These are phyloP conservation scores for Mastomys natalensis DNA, from an alignment of 2,113 vertebrate genomes.

Conservation along the genomic window DNA sequence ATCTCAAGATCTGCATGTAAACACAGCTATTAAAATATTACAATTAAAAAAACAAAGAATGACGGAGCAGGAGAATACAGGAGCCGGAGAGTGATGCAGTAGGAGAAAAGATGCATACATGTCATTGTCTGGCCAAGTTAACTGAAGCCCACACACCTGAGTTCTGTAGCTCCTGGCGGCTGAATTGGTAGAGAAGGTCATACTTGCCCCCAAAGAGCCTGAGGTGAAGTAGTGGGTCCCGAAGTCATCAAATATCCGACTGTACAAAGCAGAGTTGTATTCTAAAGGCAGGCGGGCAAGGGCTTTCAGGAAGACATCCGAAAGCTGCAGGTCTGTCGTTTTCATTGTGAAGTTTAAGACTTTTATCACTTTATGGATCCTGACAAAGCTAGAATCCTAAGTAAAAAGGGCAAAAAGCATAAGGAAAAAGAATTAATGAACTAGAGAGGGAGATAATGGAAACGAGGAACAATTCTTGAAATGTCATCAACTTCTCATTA, in stretches of 20 bases:
- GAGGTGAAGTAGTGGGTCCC: conserved; percentile 95
- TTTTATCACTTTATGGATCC: conserved; percentile 92
- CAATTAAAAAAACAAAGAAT: too few relatives aligned
- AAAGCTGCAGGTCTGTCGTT: conserved; percentile 89
- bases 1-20: conserved; percentile 79
- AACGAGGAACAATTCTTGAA: not conserved
- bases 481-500: not conserved
- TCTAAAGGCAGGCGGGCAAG: conserved; percentile 93
- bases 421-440: not conserved
- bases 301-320: conserved; percentile 91
- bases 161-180: conserved; percentile 88
- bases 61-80: not conserved
- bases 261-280: conserved; percentile 95
- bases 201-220: conserved; percentile 93
- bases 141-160: conserved; percentile 87
- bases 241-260: conserved; percentile 93
- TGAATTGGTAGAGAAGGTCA: conserved; percentile 95
- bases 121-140: not conserved
- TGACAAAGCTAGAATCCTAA: conserved; percentile 93
- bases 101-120: not conserved
- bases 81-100: not conserved
- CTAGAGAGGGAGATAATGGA: not conserved
- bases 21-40: conserved; percentile 66
- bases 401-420: conserved; percentile 25
- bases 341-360: conserved; percentile 92